These are phyloP conservation scores for Actinia tenebrosa DNA, from an alignment of 64 coral and sea anemone genomes.

Conservation along the genomic window DNA sequence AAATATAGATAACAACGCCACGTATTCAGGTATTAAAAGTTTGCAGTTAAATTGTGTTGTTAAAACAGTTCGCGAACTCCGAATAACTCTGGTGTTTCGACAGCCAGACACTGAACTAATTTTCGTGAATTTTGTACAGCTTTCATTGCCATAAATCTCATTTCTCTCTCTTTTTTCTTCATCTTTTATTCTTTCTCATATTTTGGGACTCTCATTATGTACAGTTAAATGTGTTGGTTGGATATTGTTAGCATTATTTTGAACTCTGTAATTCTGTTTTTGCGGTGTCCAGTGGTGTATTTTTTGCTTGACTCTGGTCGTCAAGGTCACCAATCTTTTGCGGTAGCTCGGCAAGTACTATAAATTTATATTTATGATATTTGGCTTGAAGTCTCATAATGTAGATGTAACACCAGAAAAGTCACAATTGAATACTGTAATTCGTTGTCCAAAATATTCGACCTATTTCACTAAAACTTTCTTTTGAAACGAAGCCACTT, in stretches of 20 bases:
- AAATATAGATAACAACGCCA: constrained; percentile 90
- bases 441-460: neutral
- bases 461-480: too few relatives aligned
- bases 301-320: constrained; percentile 25
- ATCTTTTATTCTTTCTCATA: neutral
- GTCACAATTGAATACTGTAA: neutral
- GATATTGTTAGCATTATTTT: neutral
- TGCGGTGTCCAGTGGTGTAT: neutral
- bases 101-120: neutral
- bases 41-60: neutral
- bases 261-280: neutral
- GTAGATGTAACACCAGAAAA: neutral
- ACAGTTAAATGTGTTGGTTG: neutral
- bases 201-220: neutral
- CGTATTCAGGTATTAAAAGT: constrained; percentile 48
- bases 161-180: neutral
- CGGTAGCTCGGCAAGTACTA: neutral
- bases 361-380: neutral
- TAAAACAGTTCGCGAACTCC: neutral
- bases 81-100: neutral
- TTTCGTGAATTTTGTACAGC: neutral
- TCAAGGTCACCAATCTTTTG: constrained; percentile 17
- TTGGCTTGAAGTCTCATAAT: neutral
- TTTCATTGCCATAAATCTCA: neutral
- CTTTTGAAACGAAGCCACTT: too few relatives aligned